Percentiles rank a stretch among this genome's conserved stretches.
Conservation (phyloP, 2,888 invertebrate genomes). For the Parnassius mnemosyne region DNA sequence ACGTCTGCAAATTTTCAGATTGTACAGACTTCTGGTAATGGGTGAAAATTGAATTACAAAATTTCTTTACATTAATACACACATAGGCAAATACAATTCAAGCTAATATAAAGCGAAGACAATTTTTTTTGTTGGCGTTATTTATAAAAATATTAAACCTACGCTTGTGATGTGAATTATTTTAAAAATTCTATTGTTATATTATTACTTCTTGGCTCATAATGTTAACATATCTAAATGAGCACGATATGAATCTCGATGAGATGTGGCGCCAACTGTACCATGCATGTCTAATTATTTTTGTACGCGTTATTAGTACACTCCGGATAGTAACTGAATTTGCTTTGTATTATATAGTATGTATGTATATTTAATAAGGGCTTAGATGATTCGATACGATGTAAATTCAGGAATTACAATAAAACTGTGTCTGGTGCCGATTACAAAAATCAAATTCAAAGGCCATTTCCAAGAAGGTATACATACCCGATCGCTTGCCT, state of each 20-base stretch:
- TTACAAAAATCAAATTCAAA: constrained; percentile 34
- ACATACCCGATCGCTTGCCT: constrained; percentile 36
- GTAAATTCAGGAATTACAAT: constrained; percentile 22
- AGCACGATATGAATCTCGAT: constrained; percentile 58
- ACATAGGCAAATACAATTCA: too few relatives aligned
- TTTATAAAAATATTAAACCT: too few relatives aligned
- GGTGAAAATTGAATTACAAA: too few relatives aligned
- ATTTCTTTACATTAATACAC: too few relatives aligned
- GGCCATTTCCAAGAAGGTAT: constrained; percentile 40
- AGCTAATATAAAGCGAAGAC: too few relatives aligned
- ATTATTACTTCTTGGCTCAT: constrained; percentile 7
- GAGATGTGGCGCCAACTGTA: constrained; percentile 61
- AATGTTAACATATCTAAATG: constrained; percentile 23
- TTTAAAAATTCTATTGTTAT: not conserved
- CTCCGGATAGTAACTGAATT: constrained; percentile 20
- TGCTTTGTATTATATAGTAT: constrained; percentile 2
- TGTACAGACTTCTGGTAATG: too few relatives aligned
- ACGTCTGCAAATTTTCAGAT: too few relatives aligned
- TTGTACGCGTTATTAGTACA: constrained; percentile 31
- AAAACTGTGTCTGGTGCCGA: constrained; percentile 29
- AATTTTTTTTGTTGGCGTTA: too few relatives aligned
- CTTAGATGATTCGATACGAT: constrained; percentile 5
- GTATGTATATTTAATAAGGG: constrained; percentile 1
- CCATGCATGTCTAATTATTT: constrained; percentile 58
- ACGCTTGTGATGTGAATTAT: too few relatives aligned